Evolutionary conservation across 2,888 invertebrate genomes (phyloP), one percentile per base, ranked within the genome.

Genomic region (Euproctis similis): DNA sequence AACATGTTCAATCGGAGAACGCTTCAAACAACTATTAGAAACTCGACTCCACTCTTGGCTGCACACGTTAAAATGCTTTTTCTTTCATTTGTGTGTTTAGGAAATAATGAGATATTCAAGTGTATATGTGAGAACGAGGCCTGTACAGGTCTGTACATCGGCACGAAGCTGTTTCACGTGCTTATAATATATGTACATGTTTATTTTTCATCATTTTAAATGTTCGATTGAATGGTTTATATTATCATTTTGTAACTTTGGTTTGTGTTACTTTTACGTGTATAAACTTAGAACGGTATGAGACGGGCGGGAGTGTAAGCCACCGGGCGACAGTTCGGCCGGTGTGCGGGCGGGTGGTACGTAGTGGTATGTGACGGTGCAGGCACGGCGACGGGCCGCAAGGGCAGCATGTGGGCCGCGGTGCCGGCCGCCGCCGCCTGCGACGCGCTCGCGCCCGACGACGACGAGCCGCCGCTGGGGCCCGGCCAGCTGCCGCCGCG

Each of bases 401-500:
- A 84, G 73, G 84, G 84, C 75, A 84, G 84, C 73, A 84, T 84
- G 84, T 84, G 84, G 84, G 81, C 82, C 59, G 82, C 81, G 34
- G 82, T 82, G 59, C 82, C 82, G 50, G 75, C 78, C 59, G 73
- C 74, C 37, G 64, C 64, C 39, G 75, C 73, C 26, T 68, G 69
- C 53, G 76, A 66, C 44, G 69, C 69, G 45, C 54, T 59, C 34
- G 66, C 53, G 26, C 76, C 48, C 44, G 73, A 65, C 47, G 86
- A 86, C 21, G 87, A 84, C 50, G 78, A 76, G 19, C 87, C 85
- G 64, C 89, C 85, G 59, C 80, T 94, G 41, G 94, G 94, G 17
- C 93, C 93, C 2, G 93, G 93, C 10, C 94, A 94, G 74, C 87
- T 94, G 64, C 90, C 91, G 69, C 94, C 94, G 27, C 87, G 91